Evolutionary conservation across 2,888 invertebrate species (phyloP), one percentile per base, ranked within the genome.

Genomic region (Scaeva pyrastri): DNA sequence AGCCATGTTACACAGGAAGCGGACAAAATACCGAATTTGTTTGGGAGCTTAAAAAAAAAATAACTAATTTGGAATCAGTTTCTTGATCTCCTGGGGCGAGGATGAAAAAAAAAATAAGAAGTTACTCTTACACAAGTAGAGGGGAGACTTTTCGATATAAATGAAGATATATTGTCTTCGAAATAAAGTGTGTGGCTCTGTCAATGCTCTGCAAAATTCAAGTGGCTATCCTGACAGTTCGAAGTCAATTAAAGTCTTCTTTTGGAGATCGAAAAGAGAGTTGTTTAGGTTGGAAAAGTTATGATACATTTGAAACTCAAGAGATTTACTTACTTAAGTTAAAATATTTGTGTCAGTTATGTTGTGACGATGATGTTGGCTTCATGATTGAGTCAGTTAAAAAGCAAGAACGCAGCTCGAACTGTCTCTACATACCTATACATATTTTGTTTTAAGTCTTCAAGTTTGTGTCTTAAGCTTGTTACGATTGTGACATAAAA

Each of bases 11-110:
- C 23, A 64, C 23, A 64, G 62, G 36, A 66, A 48, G 58, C 45
- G 58, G 39, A 66, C 19, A 79, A 79, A 76, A 71, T 66, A 58
- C 23, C 64, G 55, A 68, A 56, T 79, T 79, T 75, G 66, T 79
- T 26, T 73, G 50, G 50, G 50, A 71, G 71, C 68, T 23, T 23
- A 23, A 62, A 62, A 39, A 62, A 64, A 52, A 8, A 11, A 39
- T 31, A 39, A 39, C 43, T 43, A 64, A 64, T 64, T 64, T 45
- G 62, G 62, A 11, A 64, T 43, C 43, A 64, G 6, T 45, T 23
- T 64, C 62, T 16, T 1, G 26, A 45, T 45, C 43, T 26, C 62
- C 23, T 64, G 11, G 43, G 62, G 12, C 7, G 41, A 19, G 41
- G 7, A 19, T 11, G 7, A 8, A 48, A 10, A 48, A 10, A 21